These are phyloP conservation scores for Pelobates fuscus DNA, from an alignment of 2,113 vertebrate species.

Conservation along the genomic window DNA sequence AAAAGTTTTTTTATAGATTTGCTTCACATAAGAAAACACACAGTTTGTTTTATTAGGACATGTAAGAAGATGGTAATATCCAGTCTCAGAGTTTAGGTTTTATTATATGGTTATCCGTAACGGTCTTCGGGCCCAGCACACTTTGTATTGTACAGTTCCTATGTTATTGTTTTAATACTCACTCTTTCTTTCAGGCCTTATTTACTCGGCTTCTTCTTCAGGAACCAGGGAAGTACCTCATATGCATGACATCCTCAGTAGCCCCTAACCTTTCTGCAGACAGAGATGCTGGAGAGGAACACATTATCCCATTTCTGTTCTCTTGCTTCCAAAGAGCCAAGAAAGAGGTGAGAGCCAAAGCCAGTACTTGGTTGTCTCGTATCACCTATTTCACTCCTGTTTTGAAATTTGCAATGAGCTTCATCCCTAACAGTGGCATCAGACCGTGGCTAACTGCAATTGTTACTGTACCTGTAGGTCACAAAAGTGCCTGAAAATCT, in stretches of 20 bases:
- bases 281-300: conserved; percentile 89
- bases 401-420: neutral
- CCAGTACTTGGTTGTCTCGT: neutral
- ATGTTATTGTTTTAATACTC: too few species aligned
- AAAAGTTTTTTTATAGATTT: too few species aligned
- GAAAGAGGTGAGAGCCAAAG: conserved; percentile 78
- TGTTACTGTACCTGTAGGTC: conserved; percentile 67
- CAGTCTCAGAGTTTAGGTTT: too few species aligned
- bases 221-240: conserved; percentile 89
- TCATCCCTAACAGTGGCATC: neutral
- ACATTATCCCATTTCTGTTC: conserved; percentile 87
- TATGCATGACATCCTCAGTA: conserved; percentile 86
- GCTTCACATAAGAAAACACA: too few species aligned
- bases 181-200: conserved; percentile 75
- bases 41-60: too few species aligned
- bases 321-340: conserved; percentile 90
- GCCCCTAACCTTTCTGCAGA: conserved; percentile 89
- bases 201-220: conserved; percentile 88
- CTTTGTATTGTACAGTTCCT: too few species aligned
- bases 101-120: too few species aligned
- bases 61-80: too few species aligned
- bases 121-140: too few species aligned
- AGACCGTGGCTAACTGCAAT: neutral
- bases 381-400: fast-evolving
- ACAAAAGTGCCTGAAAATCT: conserved; percentile 96